Evolutionary conservation across 2,888 invertebrate genomes (phyloP).

Genomic region (Drosophila mayaguana): DNA sequence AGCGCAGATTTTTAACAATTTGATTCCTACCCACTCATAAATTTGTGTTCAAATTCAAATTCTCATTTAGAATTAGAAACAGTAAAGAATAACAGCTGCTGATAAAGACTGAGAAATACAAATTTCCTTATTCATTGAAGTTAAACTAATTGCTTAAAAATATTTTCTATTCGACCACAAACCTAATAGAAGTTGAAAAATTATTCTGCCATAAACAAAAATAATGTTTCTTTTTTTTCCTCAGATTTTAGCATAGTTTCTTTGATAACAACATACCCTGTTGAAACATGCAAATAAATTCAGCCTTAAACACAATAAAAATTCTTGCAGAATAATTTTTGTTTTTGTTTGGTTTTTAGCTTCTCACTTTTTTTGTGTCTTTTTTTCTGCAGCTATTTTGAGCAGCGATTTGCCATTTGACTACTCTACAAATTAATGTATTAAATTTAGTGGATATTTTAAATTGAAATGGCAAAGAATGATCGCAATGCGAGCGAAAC

Average conservation of each 20-base stretch:
- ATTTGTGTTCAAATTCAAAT: not conserved
- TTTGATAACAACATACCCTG: not conserved
- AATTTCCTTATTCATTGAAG: not conserved
- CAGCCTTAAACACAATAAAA: slow-evolving; percentile 29
- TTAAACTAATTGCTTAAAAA: not conserved
- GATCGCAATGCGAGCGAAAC: slow-evolving; percentile 62
- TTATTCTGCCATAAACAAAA: not conserved
- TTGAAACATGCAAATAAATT: slow-evolving; percentile 33
- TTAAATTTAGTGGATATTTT: slow-evolving; percentile 69
- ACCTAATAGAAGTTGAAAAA: not conserved
- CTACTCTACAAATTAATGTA: slow-evolving; percentile 59
- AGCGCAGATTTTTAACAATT: not conserved
- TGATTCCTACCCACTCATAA: not conserved
- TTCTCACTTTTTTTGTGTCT: not conserved
- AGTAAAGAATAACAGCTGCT: not conserved
- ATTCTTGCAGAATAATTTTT: slow-evolving; percentile 25
- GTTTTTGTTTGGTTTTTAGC: slow-evolving; percentile 25
- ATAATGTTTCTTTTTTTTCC: too few relatives aligned
- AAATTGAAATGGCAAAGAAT: slow-evolving; percentile 74
- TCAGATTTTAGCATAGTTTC: not conserved
- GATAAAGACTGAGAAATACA: not conserved
- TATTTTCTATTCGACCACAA: not conserved
- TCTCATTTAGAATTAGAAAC: not conserved
- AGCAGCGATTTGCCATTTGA: slow-evolving; percentile 55
- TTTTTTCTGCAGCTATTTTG: slow-evolving; percentile 55